Base-by-base conservation (phyloP, 1,140 invertebrate species). In the Eueides isabella region DNA sequence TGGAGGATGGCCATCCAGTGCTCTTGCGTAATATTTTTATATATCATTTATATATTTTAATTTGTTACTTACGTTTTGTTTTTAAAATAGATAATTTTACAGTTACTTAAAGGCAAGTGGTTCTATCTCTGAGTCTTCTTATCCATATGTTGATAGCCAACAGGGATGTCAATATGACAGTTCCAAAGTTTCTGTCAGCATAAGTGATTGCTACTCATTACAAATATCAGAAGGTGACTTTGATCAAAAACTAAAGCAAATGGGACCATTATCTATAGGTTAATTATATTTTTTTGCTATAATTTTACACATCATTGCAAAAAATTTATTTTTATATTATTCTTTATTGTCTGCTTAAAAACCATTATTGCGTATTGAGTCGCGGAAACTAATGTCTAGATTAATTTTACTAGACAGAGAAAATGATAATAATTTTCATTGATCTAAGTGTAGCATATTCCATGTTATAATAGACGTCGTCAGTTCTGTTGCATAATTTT, bases 241-340 rank as follows among this genome's bases (percentile, higher is more conserved):
- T 9, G 64, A 41, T 16, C n/a, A 72, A 16, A 65, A 63, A 63
- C 29, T 63, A 11, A 12, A 63, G 29, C 61, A 63, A 63, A 16
- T 63, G 5, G 71, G 63, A 9, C 71, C 63, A 29, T 16, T 72
- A 11, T 66, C 63, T 48, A 72, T 72, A 55, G n/a, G 71, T 72
- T 66, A 66, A 2, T 19, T 44, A 19, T 44, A 44, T 19, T 44
- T 38, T 19, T 38, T 38, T 38, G 4, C 35, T 38, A 16, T 38
- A 35, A 12, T 33, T 33, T 33, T 1, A 33, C 35, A 35, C n/a
- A n/a, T n/a, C n/a, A n/a, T n/a, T n/a, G n/a, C n/a, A n/a, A n/a
- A n/a, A n/a, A n/a, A n/a, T n/a, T n/a, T n/a, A n/a, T n/a, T n/a
- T n/a, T n/a, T 35, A 14, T 14, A 35, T 35, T 1, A 14, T 14